These are phyloP conservation scores for Silurus asotus DNA, from an alignment of 2,113 vertebrate genomes.

Conservation along the genomic window DNA sequence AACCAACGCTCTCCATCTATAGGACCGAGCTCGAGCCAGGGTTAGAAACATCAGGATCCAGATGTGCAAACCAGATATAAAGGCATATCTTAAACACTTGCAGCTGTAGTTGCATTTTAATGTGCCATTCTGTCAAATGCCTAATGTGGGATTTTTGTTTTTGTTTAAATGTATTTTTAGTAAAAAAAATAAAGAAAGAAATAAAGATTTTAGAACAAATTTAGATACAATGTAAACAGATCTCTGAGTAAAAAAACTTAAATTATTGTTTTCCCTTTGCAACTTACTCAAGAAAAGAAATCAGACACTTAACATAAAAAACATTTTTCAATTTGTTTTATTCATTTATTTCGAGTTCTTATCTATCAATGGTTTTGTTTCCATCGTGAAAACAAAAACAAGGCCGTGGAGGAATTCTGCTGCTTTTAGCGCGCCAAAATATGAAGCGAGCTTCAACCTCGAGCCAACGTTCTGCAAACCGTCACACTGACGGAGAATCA, in stretches of 20 bases:
- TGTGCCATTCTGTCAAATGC: neutral
- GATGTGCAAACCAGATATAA: neutral
- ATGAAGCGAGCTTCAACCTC: neutral
- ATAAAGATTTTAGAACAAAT: neutral
- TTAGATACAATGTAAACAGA: neutral
- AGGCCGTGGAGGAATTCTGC: neutral
- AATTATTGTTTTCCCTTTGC: neutral
- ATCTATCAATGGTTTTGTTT: neutral
- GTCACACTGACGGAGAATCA: neutral
- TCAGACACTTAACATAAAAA: neutral
- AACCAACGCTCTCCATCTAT: neutral
- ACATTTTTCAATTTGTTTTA: neutral
- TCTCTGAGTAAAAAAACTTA: neutral
- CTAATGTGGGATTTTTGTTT: neutral
- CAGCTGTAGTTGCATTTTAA: neutral
- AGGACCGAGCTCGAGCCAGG: neutral
- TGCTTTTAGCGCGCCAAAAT: neutral
- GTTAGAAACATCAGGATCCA: neutral
- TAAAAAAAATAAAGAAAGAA: no score
- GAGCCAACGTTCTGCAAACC: neutral
- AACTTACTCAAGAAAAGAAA: neutral
- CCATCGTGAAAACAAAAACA: neutral
- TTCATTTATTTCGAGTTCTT: neutral
- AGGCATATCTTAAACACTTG: neutral
- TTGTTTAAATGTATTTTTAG: neutral